These are phyloP conservation scores for Trichoplusia ni DNA, from an alignment of 1,140 invertebrate species.

Conservation along the genomic window DNA sequence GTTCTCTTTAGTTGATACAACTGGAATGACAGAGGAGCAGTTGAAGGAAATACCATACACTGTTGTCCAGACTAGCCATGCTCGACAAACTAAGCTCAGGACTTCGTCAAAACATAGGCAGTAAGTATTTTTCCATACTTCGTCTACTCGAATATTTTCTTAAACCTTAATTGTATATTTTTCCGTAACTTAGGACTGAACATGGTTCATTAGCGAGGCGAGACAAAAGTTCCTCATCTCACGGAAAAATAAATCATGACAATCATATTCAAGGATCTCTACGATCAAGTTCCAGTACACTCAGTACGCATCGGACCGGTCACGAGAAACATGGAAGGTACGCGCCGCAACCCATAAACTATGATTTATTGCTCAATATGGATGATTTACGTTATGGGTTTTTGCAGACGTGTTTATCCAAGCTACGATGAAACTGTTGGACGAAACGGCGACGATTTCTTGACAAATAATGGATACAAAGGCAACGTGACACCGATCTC, in stretches of 20 bases:
- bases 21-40: conserved; percentile 93
- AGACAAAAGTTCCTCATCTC: conserved; percentile 69
- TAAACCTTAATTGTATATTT: conserved; percentile 28
- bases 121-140: conserved; percentile 51
- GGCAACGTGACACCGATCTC: conserved; percentile 57
- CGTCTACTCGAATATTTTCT: neutral
- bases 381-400: conserved; percentile 27
- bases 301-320: conserved; percentile 68
- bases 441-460: conserved; percentile 61
- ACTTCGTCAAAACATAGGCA: conserved; percentile 78
- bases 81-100: conserved; percentile 82
- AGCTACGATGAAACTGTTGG: conserved; percentile 66
- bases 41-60: conserved; percentile 96
- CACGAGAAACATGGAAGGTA: conserved; percentile 74
- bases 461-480: conserved; percentile 72
- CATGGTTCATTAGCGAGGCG: conserved; percentile 72
- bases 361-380: conserved; percentile 22
- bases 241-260: conserved; percentile 67
- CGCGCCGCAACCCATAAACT: conserved; percentile 8
- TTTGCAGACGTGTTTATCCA: conserved; percentile 70
- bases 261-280: conserved; percentile 76
- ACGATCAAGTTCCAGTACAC: conserved; percentile 74
- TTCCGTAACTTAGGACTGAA: conserved; percentile 54
- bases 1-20: conserved; percentile 94
- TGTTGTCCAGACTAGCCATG: conserved; percentile 88